These are phyloP conservation scores for Drosophila buzzatii DNA, from an alignment of 2,888 invertebrate species.

Conservation along the genomic window DNA sequence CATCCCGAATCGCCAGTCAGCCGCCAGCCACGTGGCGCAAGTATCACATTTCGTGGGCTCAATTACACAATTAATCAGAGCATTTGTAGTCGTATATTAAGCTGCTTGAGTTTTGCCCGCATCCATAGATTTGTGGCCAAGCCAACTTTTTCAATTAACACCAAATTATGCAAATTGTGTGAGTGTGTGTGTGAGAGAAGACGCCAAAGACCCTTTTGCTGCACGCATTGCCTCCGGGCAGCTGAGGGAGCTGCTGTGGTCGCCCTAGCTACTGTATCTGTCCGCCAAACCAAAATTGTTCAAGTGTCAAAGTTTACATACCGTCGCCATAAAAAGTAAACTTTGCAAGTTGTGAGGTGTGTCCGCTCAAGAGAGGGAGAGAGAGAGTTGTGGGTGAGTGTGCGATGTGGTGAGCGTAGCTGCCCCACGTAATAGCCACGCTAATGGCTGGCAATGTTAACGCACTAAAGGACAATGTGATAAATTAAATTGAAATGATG, in stretches of 20 bases:
- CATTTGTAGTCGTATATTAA: slow-evolving; percentile 64
- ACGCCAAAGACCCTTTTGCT: slow-evolving; percentile 32
- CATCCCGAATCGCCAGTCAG: neutral
- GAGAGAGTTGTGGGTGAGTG: no score
- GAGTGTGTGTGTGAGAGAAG: slow-evolving; percentile 30
- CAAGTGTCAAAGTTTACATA: slow-evolving; percentile 35
- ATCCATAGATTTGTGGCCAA: slow-evolving; percentile 50
- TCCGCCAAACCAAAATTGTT: slow-evolving; percentile 4
- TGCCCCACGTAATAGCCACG: neutral
- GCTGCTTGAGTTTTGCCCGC: slow-evolving; percentile 42
- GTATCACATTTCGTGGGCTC: slow-evolving; percentile 32
- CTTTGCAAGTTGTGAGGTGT: slow-evolving; percentile 23
- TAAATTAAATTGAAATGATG: slow-evolving; percentile 16
- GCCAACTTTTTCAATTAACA: slow-evolving; percentile 76
- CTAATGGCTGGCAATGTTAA: slow-evolving; percentile 21
- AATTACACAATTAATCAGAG: slow-evolving; percentile 70
- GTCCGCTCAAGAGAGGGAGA: neutral
- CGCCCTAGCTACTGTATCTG: slow-evolving; percentile 22
- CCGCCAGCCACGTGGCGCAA: neutral
- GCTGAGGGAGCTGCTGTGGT: neutral
- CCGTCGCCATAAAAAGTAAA: slow-evolving; percentile 38
- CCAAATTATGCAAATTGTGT: slow-evolving; percentile 74
- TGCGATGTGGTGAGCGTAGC: neutral
- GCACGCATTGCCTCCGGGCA: neutral
- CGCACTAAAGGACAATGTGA: slow-evolving; percentile 4